Conservation (phyloP, 2,888 invertebrate genomes). For the Diogma glabrata region DNA sequence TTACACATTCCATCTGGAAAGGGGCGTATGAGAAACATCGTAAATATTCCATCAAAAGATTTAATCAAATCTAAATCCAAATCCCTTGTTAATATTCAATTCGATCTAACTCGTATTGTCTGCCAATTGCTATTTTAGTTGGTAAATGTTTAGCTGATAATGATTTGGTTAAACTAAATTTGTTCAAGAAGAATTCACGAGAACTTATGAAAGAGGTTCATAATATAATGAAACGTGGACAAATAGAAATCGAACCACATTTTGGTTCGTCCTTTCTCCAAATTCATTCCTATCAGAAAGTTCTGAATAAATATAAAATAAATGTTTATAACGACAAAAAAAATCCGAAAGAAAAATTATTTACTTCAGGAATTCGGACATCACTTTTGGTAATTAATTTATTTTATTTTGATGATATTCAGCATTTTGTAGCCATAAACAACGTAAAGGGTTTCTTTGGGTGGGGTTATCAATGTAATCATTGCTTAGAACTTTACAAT, state of each 20-base stretch:
- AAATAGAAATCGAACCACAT: not conserved
- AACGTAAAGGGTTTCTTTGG: not conserved
- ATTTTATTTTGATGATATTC: not conserved
- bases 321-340: not conserved
- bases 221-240: not conserved
- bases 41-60: not conserved
- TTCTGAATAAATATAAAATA: not conserved
- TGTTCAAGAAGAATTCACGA: too few species aligned
- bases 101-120: constrained; percentile 2
- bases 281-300: not conserved
- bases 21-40: not conserved
- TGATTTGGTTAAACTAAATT: not conserved
- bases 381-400: not conserved
- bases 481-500: not conserved
- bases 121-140: not conserved
- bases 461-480: not conserved
- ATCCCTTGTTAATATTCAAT: not conserved
- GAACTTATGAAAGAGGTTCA: not conserved
- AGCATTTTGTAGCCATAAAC: not conserved
- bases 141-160: not conserved
- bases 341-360: not conserved
- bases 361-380: too few species aligned
- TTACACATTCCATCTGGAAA: not conserved
- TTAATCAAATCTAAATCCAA: not conserved
- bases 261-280: not conserved